Evolutionary conservation across 2,888 invertebrate genomes (phyloP).

Genomic region (Eucriotettix oculatus): DNA sequence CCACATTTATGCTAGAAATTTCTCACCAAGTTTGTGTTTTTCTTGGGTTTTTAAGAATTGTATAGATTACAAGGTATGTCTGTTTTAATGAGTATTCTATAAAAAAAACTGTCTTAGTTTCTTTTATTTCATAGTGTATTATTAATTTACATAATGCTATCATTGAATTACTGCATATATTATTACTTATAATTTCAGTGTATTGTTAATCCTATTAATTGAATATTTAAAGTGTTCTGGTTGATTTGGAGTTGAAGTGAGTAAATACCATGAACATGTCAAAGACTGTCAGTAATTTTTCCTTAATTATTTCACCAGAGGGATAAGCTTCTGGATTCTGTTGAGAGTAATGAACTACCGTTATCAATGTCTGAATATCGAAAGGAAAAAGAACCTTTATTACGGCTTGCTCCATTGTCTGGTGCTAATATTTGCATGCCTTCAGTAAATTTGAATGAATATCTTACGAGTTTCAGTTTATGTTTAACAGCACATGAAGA

Average conservation of each 20-base stretch:
- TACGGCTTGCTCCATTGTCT: slow-evolving; percentile 34
- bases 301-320: slow-evolving; percentile 1
- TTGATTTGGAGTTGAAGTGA: neutral
- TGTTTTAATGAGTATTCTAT: too few relatives aligned
- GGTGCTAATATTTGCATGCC: slow-evolving; percentile 51
- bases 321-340: neutral
- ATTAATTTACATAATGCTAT: too few relatives aligned
- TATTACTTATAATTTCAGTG: too few relatives aligned
- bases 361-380: neutral
- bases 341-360: neutral
- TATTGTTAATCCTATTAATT: too few relatives aligned
- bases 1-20: too few relatives aligned
- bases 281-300: neutral
- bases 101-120: too few relatives aligned
- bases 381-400: slow-evolving; percentile 13
- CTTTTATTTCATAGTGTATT: too few relatives aligned
- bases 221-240: too few relatives aligned
- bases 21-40: too few relatives aligned
- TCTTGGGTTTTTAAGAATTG: too few relatives aligned
- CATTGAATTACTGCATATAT: too few relatives aligned
- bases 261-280: neutral
- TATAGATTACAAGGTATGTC: too few relatives aligned
- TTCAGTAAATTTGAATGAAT: slow-evolving; percentile 55
- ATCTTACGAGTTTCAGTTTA: slow-evolving; percentile 58
- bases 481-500: slow-evolving; percentile 62